These are phyloP conservation scores for Halictus ligatus DNA, from an alignment of 2,888 invertebrate species.

Conservation along the genomic window DNA sequence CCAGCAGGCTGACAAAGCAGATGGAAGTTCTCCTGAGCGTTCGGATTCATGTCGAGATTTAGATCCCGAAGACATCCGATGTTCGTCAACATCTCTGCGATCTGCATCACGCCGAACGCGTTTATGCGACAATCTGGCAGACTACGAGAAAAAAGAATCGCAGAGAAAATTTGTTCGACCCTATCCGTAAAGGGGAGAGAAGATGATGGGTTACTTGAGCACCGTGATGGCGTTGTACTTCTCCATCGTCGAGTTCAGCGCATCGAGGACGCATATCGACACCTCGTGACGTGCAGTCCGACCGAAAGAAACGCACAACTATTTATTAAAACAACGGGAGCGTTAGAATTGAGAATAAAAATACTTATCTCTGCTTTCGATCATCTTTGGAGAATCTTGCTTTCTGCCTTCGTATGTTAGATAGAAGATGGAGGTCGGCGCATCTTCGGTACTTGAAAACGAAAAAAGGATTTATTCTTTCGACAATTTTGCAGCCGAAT, in stretches of 20 bases:
- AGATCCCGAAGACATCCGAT: conserved; percentile 75
- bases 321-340: neutral
- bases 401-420: conserved; percentile 59
- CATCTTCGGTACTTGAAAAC: conserved; percentile 23
- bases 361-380: conserved; percentile 71
- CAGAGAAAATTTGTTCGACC: neutral
- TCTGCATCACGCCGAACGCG: conserved; percentile 74
- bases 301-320: neutral
- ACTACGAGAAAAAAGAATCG: conserved; percentile 65
- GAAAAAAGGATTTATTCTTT: neutral
- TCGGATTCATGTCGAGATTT: conserved; percentile 81
- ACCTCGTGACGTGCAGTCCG: conserved; percentile 56
- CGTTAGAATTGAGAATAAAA: neutral
- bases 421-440: conserved; percentile 42
- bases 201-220: conserved; percentile 60
- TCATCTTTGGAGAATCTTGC: conserved; percentile 36
- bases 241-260: conserved; percentile 59
- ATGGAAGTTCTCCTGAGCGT: conserved; percentile 78
- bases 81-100: conserved; percentile 72
- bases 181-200: neutral
- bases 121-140: conserved; percentile 79
- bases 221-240: conserved; percentile 67
- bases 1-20: conserved; percentile 72
- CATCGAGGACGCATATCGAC: conserved; percentile 67
- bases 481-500: neutral